Percentiles rank a stretch among this genome's conserved stretches.
phyloP scores from a whole-genome alignment of 2,797 vertebrate genomes.

The Crax fasciolata region DNA sequence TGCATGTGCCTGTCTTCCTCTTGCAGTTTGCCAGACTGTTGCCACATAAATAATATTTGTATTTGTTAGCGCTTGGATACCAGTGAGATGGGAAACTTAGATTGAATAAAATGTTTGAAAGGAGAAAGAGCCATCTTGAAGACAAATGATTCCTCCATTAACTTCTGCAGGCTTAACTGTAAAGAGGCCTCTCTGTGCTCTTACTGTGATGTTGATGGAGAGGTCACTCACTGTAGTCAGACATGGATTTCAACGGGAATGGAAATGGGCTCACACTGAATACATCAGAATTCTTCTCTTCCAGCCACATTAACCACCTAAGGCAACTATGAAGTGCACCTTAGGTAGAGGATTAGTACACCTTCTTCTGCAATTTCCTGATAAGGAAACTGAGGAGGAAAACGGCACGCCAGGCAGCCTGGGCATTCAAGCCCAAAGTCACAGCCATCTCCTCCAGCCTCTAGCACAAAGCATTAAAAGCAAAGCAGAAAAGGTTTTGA shows the following conservation, averaged over 20 bases:
- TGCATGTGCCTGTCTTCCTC: not conserved
- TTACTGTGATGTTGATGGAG: not conserved
- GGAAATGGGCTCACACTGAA: not conserved
- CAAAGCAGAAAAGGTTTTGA: not conserved
- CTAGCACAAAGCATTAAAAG: not conserved
- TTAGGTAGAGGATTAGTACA: not conserved
- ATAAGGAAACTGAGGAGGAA: not conserved
- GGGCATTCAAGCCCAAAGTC: not conserved
- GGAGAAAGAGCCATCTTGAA: not conserved
- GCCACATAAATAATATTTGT: slow-evolving; percentile 15
- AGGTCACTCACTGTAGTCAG: not conserved
- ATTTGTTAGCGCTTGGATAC: slow-evolving; percentile 1
- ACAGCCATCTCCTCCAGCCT: not conserved
- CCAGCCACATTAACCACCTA: not conserved
- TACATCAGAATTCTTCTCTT: not conserved
- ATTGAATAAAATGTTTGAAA: slow-evolving; percentile 4
- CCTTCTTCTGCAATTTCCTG: not conserved
- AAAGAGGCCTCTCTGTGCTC: not conserved
- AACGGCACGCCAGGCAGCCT: fast-evolving
- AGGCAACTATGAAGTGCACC: not conserved
- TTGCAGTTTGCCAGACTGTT: not conserved
- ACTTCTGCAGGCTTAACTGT: not conserved
- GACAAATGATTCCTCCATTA: not conserved
- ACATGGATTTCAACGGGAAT: not conserved
- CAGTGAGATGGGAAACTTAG: not conserved